These are phyloP conservation scores for Caenorhabditis drosophilae DNA, from an alignment of 2,888 invertebrate genomes.

Conservation along the genomic window DNA sequence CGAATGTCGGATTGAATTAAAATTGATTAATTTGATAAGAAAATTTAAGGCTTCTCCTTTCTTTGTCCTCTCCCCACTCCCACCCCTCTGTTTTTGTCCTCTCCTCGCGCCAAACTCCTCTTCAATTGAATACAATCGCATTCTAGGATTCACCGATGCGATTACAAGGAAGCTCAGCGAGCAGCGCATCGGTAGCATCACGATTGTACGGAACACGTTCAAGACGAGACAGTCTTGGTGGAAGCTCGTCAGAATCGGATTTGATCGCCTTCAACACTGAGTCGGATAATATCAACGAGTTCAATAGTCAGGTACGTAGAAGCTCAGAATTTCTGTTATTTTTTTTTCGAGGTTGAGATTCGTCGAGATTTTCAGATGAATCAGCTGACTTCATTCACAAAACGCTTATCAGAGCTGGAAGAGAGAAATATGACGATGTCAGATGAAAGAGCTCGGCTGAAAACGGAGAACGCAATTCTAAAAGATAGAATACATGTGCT, in stretches of 20 bases:
- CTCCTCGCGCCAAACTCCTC: not conserved
- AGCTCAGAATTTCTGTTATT: not conserved
- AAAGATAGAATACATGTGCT: conserved; percentile 63
- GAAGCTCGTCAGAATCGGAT: conserved; percentile 60
- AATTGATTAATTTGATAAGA: too few species aligned
- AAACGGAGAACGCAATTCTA: conserved; percentile 66
- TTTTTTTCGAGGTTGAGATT: not conserved
- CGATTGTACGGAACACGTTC: conserved; percentile 59
- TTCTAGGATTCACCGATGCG: conserved; percentile 60
- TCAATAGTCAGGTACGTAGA: conserved; percentile 27
- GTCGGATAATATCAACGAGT: conserved; percentile 29
- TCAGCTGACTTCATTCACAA: conserved; percentile 52
- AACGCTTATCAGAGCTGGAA: conserved; percentile 62
- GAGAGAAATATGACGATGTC: conserved; percentile 56
- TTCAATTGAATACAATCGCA: not conserved
- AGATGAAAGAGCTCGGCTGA: conserved; percentile 59
- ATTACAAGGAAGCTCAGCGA: conserved; percentile 55
- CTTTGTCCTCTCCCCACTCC: not conserved
- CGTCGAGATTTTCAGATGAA: conserved; percentile 55
- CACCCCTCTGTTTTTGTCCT: not conserved
- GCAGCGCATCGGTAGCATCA: conserved; percentile 64
- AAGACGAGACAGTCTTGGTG: conserved; percentile 44
- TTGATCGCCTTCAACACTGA: conserved; percentile 58
- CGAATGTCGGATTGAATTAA: too few species aligned
- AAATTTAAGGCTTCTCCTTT: too few species aligned